These are phyloP conservation scores for Arctocebus calabarensis DNA, from an alignment of 2,797 vertebrate species.

Conservation along the genomic window DNA sequence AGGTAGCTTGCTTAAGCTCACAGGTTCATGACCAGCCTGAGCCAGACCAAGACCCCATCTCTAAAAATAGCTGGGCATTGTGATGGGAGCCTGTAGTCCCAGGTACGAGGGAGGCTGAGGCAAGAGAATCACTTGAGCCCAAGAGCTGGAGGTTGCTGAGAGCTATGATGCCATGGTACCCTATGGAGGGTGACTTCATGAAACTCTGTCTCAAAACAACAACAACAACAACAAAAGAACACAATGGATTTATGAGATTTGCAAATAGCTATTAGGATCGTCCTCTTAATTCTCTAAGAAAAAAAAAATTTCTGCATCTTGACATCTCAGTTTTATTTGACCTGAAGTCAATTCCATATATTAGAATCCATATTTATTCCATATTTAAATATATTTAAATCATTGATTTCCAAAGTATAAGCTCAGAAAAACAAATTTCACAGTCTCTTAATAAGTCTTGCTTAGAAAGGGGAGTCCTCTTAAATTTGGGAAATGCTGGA, in stretches of 20 bases:
- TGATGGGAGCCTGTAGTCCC: not conserved
- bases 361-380: no score
- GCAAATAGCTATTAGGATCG: not conserved
- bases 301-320: not conserved
- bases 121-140: not conserved
- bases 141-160: not conserved
- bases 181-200: not conserved
- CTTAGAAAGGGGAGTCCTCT: not conserved
- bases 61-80: not conserved
- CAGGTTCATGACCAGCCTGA: not conserved
- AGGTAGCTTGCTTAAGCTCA: not conserved
- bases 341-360: not conserved
- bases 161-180: not conserved
- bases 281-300: not conserved
- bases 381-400: no score
- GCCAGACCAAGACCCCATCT: not conserved
- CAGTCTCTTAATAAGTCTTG: not conserved
- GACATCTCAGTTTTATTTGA: not conserved
- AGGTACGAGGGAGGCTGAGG: not conserved
- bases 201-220: not conserved
- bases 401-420: not conserved
- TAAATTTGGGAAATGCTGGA: not conserved
- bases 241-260: not conserved
- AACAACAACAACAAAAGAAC: not conserved
- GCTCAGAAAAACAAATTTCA: not conserved